Conservation (phyloP, 2,888 invertebrate genomes). For the Ophion ellenae region DNA sequence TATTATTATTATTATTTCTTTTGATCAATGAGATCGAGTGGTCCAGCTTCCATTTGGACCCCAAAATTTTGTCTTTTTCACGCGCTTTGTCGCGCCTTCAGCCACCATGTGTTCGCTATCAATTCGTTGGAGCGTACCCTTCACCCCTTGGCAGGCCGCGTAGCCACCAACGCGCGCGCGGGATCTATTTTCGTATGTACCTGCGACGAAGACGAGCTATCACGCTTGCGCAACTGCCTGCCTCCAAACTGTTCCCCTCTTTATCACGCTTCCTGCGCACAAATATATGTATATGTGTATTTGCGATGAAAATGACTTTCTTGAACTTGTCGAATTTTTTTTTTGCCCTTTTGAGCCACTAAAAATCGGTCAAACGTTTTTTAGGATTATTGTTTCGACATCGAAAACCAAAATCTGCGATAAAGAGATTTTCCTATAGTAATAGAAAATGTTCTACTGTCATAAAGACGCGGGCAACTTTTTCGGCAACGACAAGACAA, state of each 20-base stretch:
- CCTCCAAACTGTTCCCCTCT: slow-evolving; percentile 20
- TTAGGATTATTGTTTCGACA: not conserved
- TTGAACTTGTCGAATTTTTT: not conserved
- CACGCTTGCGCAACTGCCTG: slow-evolving; percentile 58
- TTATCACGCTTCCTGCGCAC: slow-evolving; percentile 23
- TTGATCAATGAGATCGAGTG: not conserved
- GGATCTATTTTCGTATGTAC: slow-evolving; percentile 79
- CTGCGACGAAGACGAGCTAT: slow-evolving; percentile 58
- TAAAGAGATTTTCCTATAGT: not conserved
- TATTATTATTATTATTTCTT: slow-evolving; percentile 3
- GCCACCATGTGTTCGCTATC: slow-evolving; percentile 81
- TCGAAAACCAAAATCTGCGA: not conserved
- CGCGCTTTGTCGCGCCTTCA: slow-evolving; percentile 65
- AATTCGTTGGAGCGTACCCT: slow-evolving; percentile 72
- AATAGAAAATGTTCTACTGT: too few species aligned
- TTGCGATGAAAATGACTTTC: not conserved
- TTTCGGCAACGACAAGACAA: too few species aligned
- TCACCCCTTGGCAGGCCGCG: slow-evolving; percentile 3
- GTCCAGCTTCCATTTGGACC: not conserved
- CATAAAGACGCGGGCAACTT: too few species aligned
- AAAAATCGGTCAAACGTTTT: not conserved
- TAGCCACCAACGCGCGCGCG: slow-evolving; percentile 40
- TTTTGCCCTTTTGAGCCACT: too few species aligned
- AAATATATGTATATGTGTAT: slow-evolving; percentile 19
- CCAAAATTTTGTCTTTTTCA: slow-evolving; percentile 8